Percentiles rank a stretch among this genome's conserved stretches.
These are phyloP conservation scores for Campoletis raptor DNA, from an alignment of 2,888 invertebrate species.

Conservation along the genomic window DNA sequence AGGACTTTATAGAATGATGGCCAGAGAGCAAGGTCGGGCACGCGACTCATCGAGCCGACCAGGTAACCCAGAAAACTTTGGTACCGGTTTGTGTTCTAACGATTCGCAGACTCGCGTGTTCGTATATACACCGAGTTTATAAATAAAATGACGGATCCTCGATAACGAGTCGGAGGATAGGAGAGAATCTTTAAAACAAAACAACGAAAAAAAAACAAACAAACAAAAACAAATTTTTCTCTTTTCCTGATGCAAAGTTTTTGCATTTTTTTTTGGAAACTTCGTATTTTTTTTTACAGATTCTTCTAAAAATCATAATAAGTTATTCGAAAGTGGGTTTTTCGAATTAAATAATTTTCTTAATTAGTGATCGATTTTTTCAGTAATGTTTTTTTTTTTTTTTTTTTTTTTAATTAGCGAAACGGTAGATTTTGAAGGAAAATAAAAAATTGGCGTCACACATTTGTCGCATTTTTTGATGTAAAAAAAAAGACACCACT, in stretches of 20 bases:
- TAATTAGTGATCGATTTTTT: not conserved
- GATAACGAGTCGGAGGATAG: slow-evolving; percentile 40
- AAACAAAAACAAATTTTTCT: not conserved
- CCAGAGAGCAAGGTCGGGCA: slow-evolving; percentile 69
- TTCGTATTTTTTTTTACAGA: not conserved
- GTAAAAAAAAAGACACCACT: slow-evolving; percentile 33
- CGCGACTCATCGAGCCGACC: slow-evolving; percentile 66
- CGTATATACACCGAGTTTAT: slow-evolving; percentile 64
- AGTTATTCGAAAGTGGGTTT: too few relatives aligned
- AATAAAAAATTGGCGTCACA: not conserved
- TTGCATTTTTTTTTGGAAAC: not conserved
- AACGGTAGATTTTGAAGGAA: not conserved
- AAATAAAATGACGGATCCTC: slow-evolving; percentile 72
- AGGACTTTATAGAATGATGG: slow-evolving; percentile 42
- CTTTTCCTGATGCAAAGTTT: not conserved
- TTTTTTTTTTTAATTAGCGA: not conserved
- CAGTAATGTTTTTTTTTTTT: not conserved
- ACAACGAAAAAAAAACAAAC: not conserved
- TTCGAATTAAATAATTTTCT: not conserved
- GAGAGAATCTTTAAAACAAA: not conserved
- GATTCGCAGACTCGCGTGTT: slow-evolving; percentile 57
- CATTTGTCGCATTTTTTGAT: slow-evolving; percentile 56
- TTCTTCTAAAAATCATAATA: not conserved
- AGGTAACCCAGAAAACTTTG: slow-evolving; percentile 72
- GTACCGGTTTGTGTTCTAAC: slow-evolving; percentile 68